Evolutionary conservation across 1,140 invertebrate genomes (phyloP), one percentile per base, ranked within the genome.

Genomic region (Micrasema longulum): DNA sequence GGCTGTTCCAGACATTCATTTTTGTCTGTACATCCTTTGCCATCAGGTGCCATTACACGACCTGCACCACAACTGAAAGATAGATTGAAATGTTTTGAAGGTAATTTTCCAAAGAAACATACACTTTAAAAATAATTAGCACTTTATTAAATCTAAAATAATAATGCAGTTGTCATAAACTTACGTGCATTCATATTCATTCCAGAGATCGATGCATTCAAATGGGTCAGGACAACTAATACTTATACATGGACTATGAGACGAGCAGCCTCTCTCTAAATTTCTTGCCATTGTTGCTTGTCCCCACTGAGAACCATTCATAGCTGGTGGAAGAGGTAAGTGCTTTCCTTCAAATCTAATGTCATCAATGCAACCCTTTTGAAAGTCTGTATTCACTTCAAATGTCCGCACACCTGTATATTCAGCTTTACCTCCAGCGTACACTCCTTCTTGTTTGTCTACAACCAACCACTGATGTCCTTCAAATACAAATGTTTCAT

Each of bases 131-230:
- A n/a, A n/a, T n/a, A n/a, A n/a, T n/a, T n/a, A n/a, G n/a, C n/a
- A n/a, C n/a, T n/a, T n/a, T n/a, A n/a, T n/a, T n/a, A n/a, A n/a
- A n/a, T n/a, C n/a, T n/a, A n/a, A n/a, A n/a, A n/a, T n/a, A n/a
- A n/a, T n/a, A n/a, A n/a, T n/a, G n/a, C n/a, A n/a, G n/a, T n/a
- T n/a, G n/a, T n/a, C n/a, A n/a, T n/a, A n/a, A 31, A 83, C 85
- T 85, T 83, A 91, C 90, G 87, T 88, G 88, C 91, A 92, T 77
- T 91, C 89, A 76, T 89, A 87, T 73, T 87, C 85, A 78, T 85
- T 87, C 90, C 90, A 92, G 38, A 91, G 80, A 79, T 91, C 89
- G 41, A 88, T 85, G 81, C 91, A 92, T 69, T 88, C 85, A 80
- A 89, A 88, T 53, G 88, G 86, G 67, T 83, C 81, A 22, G 86